Evolutionary conservation across 2,113 vertebrate genomes (phyloP), one percentile per base, ranked within the genome.

Genomic region (Anhinga rufa): DNA sequence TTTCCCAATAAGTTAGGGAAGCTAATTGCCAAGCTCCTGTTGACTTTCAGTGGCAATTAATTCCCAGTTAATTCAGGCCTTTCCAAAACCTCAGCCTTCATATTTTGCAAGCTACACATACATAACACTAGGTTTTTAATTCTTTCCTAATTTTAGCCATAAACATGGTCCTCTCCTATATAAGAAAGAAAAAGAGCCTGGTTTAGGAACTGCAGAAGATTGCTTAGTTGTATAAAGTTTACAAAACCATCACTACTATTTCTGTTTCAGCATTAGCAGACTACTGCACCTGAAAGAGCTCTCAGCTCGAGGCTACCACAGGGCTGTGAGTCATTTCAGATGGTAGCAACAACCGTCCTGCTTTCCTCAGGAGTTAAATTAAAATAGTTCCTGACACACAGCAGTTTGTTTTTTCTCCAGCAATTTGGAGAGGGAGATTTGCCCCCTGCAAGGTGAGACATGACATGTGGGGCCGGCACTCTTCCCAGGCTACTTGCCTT

Each of bases 321-420:
- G 91, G 76, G 40, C 79, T 55, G 46, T n/a, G 70, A 95, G 82
- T 79, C 55, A 79, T 92, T 93, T 85, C 70, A 88, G 79, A 54
- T 5, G 4, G 75, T 15, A 90, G 79, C 78, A 90, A 88, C 44
- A 48, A 77, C 72, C 19, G 2, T 20, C 85, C 74, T 75, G 65
- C 74, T 87, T 90, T 93, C 60, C 85, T 62, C 65, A 31, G 85
- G 69, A 89, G 36, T 69, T 83, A 72, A 48, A 66, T 83, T 74
- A 77, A 89, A 91, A 94, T 9, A 82, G 64, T 70, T 66, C 34
- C 65, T 1, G 2, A 71, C n/a, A 66, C 74, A 49, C 32, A 86
- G 70, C 15, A 64, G 52, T 46, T 92, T 85, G 31, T 46, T 87
- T 68, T 61, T 84, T 71, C 31, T 71, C 42, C 31, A 51, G 42